Evolutionary conservation across 2,888 invertebrate genomes (phyloP), one percentile per base, ranked within the genome.

Genomic region (Cistogaster globosa): DNA sequence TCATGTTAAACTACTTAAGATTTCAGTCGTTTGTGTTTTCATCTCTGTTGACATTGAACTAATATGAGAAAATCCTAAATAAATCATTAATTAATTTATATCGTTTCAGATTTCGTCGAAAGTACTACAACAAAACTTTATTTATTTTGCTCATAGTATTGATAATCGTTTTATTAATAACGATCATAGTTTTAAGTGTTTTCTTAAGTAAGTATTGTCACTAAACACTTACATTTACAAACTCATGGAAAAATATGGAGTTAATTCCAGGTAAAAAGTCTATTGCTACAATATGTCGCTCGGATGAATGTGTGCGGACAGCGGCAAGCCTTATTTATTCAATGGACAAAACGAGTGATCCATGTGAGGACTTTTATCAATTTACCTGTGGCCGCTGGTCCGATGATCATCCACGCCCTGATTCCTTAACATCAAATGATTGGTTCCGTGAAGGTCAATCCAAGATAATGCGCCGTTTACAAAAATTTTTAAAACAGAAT

Each of bases 331-430:
- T 97, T 48, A 94, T 95, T 20, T 94, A 95, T 60, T 95, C 96
- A 14, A 96, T 97, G 95, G 95, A 97, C 90, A 92, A 92, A 71
- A 93, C 93, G 38, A 94, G 94, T 68, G 94, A 97, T 91, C 97
- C 97, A 67, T 97, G 97, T 89, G 95, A 96, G 58, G 95, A 97
- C 92, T 97, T 97, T 93, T 97, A 97, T 92, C 93, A 95, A 94
- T 97, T 94, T 88, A 92, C 94, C 0, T 97, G 97, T 88, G 97
- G 97, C 3, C 95, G 95, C 87, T 97, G 96, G 96, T 93, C 94
- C 0, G 92, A 94, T 8, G 95, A 96, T 68, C 97, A 97, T 91
- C 96, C 96, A 0, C 94, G 94, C 63, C 96, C 96, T 0, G 96
- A 96, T 82, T 94, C 95, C 60, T 94, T 94, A 87, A 93, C 93